Evolutionary conservation across 2,797 vertebrate genomes (phyloP).

Genomic region (Paramormyrops hopkinsi): DNA sequence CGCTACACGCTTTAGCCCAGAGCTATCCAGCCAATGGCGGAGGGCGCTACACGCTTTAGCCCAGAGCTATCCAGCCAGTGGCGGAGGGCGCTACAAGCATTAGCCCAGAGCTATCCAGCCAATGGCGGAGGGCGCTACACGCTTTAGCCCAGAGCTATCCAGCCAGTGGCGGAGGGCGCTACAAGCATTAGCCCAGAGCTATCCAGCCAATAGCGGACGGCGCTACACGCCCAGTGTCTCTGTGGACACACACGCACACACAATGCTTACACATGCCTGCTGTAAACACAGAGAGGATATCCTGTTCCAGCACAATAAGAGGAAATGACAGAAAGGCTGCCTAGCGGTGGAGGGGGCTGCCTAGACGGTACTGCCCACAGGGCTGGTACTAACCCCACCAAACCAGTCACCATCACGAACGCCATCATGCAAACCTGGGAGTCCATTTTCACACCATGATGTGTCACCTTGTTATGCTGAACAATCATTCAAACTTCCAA

Average conservation of each 20-base stretch:
- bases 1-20: not conserved
- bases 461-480: not conserved
- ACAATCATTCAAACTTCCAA: not conserved
- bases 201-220: not conserved
- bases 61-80: not conserved
- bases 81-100: not conserved
- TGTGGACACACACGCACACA: not conserved
- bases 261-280: slow-evolving; percentile 25
- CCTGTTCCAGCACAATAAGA: slow-evolving; percentile 81
- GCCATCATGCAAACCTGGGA: not conserved
- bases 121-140: not conserved
- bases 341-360: not conserved
- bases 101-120: not conserved
- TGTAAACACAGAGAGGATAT: slow-evolving; percentile 75
- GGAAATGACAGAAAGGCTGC: slow-evolving; percentile 70
- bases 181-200: not conserved
- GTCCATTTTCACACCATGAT: not conserved
- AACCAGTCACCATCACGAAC: not conserved
- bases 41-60: not conserved
- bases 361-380: not conserved
- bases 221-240: not conserved
- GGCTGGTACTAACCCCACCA: not conserved
- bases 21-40: not conserved
- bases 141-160: not conserved
- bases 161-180: not conserved